Evolutionary conservation across 2,113 vertebrate genomes (phyloP).

Genomic region (Pomatostomus ruficeps): DNA sequence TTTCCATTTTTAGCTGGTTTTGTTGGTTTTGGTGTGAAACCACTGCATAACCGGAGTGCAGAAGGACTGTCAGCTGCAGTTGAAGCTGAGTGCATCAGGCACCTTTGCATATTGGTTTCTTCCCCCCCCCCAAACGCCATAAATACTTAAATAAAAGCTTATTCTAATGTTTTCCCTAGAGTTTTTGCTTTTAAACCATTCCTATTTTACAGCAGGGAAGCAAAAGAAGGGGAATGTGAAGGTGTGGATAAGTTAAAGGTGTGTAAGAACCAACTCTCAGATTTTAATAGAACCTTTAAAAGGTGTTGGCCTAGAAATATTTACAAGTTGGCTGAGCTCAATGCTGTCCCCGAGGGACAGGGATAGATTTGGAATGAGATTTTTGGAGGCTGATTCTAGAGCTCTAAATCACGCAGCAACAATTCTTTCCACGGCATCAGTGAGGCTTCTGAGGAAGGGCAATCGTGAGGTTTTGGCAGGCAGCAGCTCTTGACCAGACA

Average conservation of each 20-base stretch:
- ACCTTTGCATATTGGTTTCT: background rate
- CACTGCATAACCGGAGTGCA: background rate
- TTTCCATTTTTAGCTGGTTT: background rate
- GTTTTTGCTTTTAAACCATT: background rate
- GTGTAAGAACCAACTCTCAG: background rate
- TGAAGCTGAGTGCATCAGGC: background rate
- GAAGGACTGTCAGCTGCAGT: background rate
- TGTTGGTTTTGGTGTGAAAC: background rate
- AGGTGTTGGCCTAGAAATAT: background rate
- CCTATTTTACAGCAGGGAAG: background rate
- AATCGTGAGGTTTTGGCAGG: background rate
- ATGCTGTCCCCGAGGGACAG: background rate
- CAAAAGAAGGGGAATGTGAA: background rate
- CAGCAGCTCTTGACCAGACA: background rate
- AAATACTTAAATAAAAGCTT: background rate
- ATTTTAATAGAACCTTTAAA: background rate
- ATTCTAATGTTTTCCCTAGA: background rate
- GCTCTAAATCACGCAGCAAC: background rate
- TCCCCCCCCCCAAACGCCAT: background rate
- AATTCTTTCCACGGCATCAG: background rate
- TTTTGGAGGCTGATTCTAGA: background rate
- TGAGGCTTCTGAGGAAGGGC: background rate
- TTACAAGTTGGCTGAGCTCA: background rate
- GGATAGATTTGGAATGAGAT: background rate
- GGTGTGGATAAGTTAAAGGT: fast-evolving